A percentile compares a stretch with the other conserved stretches of the same genome.
phyloP scores from a whole-genome alignment of 1,140 invertebrate genomes.

The Eufriesea mexicana region DNA sequence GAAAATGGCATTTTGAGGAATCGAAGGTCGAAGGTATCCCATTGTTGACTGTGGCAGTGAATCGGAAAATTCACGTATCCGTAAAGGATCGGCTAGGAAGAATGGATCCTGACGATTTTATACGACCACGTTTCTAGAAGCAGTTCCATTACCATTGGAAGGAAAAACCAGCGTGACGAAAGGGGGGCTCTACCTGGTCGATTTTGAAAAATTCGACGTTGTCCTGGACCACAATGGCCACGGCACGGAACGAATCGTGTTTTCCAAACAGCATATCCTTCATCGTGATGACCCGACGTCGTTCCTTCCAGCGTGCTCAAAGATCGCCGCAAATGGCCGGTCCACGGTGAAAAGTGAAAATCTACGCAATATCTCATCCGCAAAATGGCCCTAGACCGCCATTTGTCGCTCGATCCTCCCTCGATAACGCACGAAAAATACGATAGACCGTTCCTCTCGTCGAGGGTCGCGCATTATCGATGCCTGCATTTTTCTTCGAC shows the following conservation, averaged over 20 bases:
- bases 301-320: conserved; percentile 16
- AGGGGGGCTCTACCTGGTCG: conserved; percentile 55
- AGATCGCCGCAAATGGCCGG: conserved; percentile 56
- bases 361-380: conserved; percentile 59
- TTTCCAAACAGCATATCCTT: conserved; percentile 64
- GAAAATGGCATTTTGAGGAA: background rate
- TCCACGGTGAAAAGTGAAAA: conserved; percentile 61
- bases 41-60: background rate
- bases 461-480: conserved; percentile 34
- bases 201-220: conserved; percentile 61
- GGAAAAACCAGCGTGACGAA: conserved; percentile 52
- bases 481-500: conserved; percentile 21
- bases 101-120: conserved; percentile 18
- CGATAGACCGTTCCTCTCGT: background rate
- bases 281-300: conserved; percentile 7
- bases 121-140: background rate
- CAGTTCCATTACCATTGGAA: background rate
- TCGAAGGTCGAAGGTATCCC: background rate
- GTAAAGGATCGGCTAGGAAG: background rate
- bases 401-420: conserved; percentile 58
- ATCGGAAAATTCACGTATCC: background rate
- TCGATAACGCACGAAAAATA: conserved; percentile 57
- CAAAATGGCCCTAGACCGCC: conserved; percentile 44
- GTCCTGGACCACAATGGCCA: conserved; percentile 47
- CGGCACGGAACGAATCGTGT: conserved; percentile 72